A percentile compares a stretch with the other conserved stretches of the same genome.
phyloP scores from a whole-genome alignment of 1,140 invertebrate species.

The Anadara kagoshimensis region DNA sequence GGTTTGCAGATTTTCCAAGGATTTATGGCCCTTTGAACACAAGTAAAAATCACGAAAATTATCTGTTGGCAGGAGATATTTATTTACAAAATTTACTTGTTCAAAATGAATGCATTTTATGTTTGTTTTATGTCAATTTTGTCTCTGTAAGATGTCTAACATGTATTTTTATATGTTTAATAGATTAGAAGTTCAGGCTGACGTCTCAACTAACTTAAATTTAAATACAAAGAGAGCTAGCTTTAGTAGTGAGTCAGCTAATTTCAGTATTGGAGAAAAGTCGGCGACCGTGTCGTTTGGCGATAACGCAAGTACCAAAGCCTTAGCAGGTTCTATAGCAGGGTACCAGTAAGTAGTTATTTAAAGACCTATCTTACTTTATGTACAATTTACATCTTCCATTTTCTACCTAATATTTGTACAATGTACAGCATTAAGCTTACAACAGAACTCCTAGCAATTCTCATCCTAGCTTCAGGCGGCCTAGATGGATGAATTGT shows the following conservation, averaged over 20 bases:
- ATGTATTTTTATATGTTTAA: no score
- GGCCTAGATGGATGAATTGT: no score
- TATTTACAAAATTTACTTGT: no score
- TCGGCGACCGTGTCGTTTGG: conserved; percentile 81
- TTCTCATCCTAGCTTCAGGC: no score
- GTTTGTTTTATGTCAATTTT: not conserved
- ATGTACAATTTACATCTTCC: not conserved
- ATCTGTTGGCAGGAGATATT: no score
- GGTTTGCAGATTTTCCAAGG: no score
- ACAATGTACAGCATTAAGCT: not conserved
- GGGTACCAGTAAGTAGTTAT: conserved; percentile 78
- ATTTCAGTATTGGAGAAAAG: conserved; percentile 81
- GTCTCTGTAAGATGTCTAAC: no score
- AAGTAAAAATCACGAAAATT: no score
- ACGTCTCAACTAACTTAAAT: conserved; percentile 78
- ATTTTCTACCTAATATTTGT: conserved; percentile 1
- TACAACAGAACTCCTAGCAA: no score
- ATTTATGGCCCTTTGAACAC: no score
- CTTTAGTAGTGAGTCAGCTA: conserved; percentile 83
- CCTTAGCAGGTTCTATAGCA: conserved; percentile 84
- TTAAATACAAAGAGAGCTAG: conserved; percentile 79
- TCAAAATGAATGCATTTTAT: no score
- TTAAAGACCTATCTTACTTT: not conserved
- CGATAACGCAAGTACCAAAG: conserved; percentile 81
- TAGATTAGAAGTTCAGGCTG: conserved; percentile 85